Conservation (phyloP, 2,113 vertebrate species). For the Gobio gobio region DNA sequence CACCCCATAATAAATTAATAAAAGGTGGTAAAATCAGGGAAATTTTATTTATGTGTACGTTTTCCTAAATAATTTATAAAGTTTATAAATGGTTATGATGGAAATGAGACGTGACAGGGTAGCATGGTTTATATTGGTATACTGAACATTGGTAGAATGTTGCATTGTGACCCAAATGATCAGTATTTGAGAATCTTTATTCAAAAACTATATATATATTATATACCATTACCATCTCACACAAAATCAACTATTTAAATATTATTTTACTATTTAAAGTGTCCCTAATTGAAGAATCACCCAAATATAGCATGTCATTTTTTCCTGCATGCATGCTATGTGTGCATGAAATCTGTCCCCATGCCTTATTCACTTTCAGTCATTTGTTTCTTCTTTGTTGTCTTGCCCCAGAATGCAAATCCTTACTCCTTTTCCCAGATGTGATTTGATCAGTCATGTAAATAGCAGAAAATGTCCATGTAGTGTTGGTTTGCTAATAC, state of each 20-base stretch:
- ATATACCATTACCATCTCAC: neutral
- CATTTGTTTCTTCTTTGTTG: neutral
- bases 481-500: slow-evolving; percentile 60
- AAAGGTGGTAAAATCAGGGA: neutral
- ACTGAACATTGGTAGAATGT: neutral
- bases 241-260: neutral
- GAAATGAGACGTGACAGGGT: neutral
- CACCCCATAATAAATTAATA: neutral
- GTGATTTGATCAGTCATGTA: slow-evolving; percentile 44
- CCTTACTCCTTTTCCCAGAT: slow-evolving; percentile 70
- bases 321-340: slow-evolving; percentile 26
- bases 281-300: neutral
- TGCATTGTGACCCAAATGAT: neutral
- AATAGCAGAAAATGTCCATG: slow-evolving; percentile 35
- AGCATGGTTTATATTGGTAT: neutral
- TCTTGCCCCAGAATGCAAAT: slow-evolving; percentile 75
- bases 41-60: neutral
- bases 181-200: neutral
- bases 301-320: neutral
- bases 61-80: neutral
- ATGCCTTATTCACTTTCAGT: neutral
- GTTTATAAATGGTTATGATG: neutral
- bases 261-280: neutral
- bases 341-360: slow-evolving; percentile 2
- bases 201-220: neutral